phyloP scores from a whole-genome alignment of 2,888 invertebrate species.

The Buathra laborator region DNA sequence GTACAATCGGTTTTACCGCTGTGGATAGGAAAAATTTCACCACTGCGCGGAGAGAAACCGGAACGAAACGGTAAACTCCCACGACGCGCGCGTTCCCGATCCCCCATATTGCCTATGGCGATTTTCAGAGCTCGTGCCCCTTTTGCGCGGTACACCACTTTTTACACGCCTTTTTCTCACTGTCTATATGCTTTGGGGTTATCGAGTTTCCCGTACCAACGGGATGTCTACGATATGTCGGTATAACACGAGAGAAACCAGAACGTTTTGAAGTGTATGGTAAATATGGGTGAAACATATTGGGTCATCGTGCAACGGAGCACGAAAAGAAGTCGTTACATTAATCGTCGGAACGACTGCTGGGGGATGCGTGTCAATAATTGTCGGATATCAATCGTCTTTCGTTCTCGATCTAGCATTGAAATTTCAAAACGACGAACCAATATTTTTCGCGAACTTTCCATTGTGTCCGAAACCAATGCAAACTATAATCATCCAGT shows the following conservation, averaged over 20 bases:
- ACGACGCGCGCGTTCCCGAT: constrained; percentile 50
- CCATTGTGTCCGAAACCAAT: background rate
- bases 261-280: background rate
- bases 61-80: constrained; percentile 45
- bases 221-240: background rate
- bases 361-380: constrained; percentile 41
- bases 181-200: background rate
- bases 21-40: constrained; percentile 17
- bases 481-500: constrained; percentile 16
- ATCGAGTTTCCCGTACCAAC: constrained; percentile 1
- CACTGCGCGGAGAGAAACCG: constrained; percentile 20
- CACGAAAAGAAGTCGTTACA: constrained; percentile 42
- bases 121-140: constrained; percentile 49
- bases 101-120: constrained; percentile 58
- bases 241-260: constrained; percentile 21
- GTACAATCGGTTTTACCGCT: constrained; percentile 53
- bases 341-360: constrained; percentile 24
- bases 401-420: background rate
- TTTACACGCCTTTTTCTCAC: constrained; percentile 7
- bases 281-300: background rate
- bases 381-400: constrained; percentile 28
- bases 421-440: background rate
- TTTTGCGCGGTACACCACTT: constrained; percentile 36
- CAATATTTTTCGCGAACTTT: background rate
- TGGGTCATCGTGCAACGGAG: constrained; percentile 4